Evolutionary conservation across 2,888 invertebrate genomes (phyloP).

Genomic region (Tetropium fuscum): DNA sequence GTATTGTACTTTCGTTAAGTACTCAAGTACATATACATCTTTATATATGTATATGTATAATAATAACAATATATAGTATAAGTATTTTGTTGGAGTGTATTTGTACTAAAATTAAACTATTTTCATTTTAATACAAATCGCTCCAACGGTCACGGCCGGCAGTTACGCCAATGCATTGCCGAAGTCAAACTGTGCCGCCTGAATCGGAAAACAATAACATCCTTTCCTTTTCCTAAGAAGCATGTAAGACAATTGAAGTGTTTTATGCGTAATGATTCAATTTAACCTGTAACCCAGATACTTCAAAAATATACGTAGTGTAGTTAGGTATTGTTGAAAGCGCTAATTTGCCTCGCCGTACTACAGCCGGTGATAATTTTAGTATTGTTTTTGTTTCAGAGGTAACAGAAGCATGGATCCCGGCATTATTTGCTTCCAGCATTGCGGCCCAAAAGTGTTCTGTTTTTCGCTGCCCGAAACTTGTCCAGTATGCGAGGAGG

Average conservation of each 20-base stretch:
- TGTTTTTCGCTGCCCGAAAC: slow-evolving; percentile 81
- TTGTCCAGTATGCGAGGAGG: slow-evolving; percentile 83
- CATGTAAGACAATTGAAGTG: slow-evolving; percentile 12
- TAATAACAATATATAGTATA: no score
- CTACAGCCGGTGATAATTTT: background rate
- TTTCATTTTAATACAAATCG: no score
- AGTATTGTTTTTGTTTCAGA: slow-evolving; percentile 16
- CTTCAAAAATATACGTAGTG: slow-evolving; percentile 5
- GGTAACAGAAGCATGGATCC: slow-evolving; percentile 71
- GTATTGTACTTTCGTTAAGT: no score
- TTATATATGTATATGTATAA: no score
- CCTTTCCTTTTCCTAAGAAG: slow-evolving; percentile 22
- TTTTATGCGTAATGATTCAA: background rate
- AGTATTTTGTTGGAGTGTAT: no score
- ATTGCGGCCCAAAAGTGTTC: slow-evolving; percentile 86
- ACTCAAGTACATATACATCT: no score
- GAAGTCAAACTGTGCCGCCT: background rate
- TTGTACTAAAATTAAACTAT: no score
- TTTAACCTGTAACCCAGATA: slow-evolving; percentile 23
- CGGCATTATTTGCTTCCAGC: slow-evolving; percentile 91
- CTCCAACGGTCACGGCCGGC: no score
- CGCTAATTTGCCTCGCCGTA: background rate
- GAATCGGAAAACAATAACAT: slow-evolving; percentile 13
- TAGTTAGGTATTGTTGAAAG: slow-evolving; percentile 1
- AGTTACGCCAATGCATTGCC: background rate